A percentile compares a stretch with the other conserved stretches of the same genome.
Conservation (phyloP, 1,140 invertebrate species). For the Potamilus streckersoni region DNA sequence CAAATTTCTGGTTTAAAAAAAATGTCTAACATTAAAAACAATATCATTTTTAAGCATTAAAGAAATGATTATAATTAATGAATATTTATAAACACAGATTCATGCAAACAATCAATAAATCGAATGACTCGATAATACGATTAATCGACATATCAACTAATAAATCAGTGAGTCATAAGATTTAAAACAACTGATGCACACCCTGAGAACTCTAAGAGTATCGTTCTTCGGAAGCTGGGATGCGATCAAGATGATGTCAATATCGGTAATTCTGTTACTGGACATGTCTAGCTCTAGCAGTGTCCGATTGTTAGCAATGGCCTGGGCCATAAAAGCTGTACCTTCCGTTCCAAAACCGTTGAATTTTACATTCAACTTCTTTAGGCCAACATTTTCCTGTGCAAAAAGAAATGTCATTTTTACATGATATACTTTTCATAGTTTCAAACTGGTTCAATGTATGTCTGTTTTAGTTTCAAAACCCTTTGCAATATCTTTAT, state of each 20-base stretch:
- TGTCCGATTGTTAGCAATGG: conserved; percentile 41
- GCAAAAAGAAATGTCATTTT: background rate
- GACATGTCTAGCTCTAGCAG: conserved; percentile 50
- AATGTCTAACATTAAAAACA: background rate
- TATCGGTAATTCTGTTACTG: conserved; percentile 46
- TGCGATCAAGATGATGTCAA: conserved; percentile 31
- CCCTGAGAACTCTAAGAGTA: conserved; percentile 37
- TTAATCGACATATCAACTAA: background rate
- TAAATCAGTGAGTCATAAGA: background rate
- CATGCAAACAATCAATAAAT: background rate
- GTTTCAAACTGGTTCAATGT: too few species aligned
- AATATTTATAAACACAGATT: background rate
- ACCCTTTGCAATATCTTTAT: too few species aligned
- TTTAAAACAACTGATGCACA: conserved; percentile 13
- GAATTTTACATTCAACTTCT: conserved; percentile 36
- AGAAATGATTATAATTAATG: background rate
- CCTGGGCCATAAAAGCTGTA: conserved; percentile 31
- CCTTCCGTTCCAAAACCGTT: conserved; percentile 54
- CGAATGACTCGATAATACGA: background rate
- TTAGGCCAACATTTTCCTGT: conserved; percentile 49
- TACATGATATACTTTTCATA: too few species aligned
- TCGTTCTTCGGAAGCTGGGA: conserved; percentile 38
- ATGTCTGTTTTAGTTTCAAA: too few species aligned
- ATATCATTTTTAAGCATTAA: background rate
- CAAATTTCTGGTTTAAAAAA: background rate